These are phyloP conservation scores for Peribatodes rhomboidaria DNA, from an alignment of 2,888 invertebrate species.

Conservation along the genomic window DNA sequence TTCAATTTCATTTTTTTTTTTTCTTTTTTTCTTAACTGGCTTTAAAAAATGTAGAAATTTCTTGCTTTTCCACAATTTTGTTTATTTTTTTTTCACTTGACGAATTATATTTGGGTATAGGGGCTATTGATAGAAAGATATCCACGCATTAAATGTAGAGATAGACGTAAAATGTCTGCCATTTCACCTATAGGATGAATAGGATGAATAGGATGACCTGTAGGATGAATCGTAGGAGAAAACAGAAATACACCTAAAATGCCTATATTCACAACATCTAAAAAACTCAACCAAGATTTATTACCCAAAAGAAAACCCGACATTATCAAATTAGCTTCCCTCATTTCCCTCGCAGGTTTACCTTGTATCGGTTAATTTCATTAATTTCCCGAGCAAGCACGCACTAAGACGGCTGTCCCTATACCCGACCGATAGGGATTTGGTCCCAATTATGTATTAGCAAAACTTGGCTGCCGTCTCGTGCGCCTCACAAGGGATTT, in stretches of 20 bases:
- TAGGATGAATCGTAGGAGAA: no score
- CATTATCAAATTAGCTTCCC: constrained; percentile 54
- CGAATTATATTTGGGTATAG: no score
- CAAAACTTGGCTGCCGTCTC: constrained; percentile 74
- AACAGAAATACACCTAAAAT: not conserved
- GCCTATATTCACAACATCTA: not conserved
- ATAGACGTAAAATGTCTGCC: no score
- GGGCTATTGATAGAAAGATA: no score
- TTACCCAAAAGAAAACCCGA: constrained; percentile 42
- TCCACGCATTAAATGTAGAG: no score
- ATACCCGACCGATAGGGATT: constrained; percentile 77
- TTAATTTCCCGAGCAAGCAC: constrained; percentile 80
- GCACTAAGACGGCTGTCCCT: constrained; percentile 78
- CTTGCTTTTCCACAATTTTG: no score
- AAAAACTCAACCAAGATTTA: constrained; percentile 15
- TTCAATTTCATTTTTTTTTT: no score
- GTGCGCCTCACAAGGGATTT: constrained; percentile 71
- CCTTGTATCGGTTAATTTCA: constrained; percentile 79
- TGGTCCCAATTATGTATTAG: constrained; percentile 83
- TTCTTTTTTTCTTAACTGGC: no score
- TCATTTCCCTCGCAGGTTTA: constrained; percentile 63
- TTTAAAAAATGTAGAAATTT: no score
- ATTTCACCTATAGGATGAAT: no score
- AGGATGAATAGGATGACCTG: no score
- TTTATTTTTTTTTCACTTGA: no score